Conservation (phyloP, 2,113 vertebrate species). For the Notarius quadriscutis region DNA sequence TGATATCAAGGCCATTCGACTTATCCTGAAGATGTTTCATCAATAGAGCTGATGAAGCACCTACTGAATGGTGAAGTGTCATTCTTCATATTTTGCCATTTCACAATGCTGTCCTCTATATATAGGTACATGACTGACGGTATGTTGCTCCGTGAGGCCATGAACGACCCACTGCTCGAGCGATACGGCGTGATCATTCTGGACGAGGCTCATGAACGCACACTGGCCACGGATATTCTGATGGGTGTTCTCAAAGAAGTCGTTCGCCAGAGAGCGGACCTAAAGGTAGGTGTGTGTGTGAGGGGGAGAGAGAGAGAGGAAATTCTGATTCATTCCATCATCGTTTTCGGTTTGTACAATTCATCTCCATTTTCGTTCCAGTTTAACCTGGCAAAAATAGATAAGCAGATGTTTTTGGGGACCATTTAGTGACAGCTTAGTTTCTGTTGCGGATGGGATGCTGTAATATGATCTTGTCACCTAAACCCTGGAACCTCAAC, state of each 20-base stretch:
- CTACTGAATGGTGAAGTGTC: background rate
- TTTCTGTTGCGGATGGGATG: background rate
- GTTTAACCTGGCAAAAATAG: background rate
- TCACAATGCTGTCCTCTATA: no score
- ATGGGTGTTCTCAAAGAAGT: conserved; percentile 97
- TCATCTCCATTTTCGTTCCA: background rate
- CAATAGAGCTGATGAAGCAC: background rate
- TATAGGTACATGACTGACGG: conserved; percentile 95
- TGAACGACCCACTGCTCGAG: conserved; percentile 96
- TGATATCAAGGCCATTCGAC: background rate
- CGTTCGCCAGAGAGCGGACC: conserved; percentile 87
- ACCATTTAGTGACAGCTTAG: background rate
- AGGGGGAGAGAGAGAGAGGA: background rate
- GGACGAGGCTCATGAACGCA: conserved; percentile 95
- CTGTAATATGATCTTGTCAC: conserved; percentile 30
- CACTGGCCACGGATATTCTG: conserved; percentile 94
- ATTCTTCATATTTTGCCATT: background rate
- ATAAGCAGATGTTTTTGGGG: background rate
- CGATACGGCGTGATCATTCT: conserved; percentile 95
- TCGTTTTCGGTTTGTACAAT: conserved; percentile 8
- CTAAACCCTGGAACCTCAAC: conserved; percentile 17
- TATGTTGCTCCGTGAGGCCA: conserved; percentile 94
- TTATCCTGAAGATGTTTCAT: background rate
- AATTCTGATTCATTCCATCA: background rate
- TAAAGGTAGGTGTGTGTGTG: conserved; percentile 79